Evolutionary conservation across 2,888 invertebrate genomes (phyloP), one percentile per base, ranked within the genome.

Genomic region (Sthenelais limicola): DNA sequence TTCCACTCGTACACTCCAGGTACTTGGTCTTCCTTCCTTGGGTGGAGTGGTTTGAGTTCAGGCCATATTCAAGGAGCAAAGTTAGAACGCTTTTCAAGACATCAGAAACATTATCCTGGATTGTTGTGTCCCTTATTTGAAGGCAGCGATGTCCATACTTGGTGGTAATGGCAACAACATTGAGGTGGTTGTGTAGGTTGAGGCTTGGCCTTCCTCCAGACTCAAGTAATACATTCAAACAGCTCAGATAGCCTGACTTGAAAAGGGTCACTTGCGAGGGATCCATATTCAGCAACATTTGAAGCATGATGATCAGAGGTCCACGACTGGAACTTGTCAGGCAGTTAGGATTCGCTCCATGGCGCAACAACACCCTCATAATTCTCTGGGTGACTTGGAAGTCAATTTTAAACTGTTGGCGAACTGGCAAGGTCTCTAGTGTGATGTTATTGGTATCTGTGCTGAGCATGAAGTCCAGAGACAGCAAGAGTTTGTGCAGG

Each of bases 211-310:
- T 92, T 32, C 93, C 93, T 76, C 93, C 93, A 83, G 92, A 90
- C 82, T 92, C 91, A 78, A 93, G 87, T 30, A 93, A 88, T 62
- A 92, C 91, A 56, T 92, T 89, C 68, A 93, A 91, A 83, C 92
- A 93, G 82, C 92, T 91, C 78, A 93, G 84, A 83, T 93, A 93
- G 28, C 79, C 79, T 3, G 73, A 56, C 15, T 77, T 72, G 68
- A 82, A 82, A 0, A 58, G 51, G 83, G 92, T 92, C 2, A 93
- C 91, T 84, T 92, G 92, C 62, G 92, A 85, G 62, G 92, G 92
- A 87, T 93, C 92, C 83, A 93, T 93, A 84, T 93, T 93, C 73
- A 93, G 92, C 38, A 93, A 88, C 54, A 93, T 92, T 72, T 93
- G 92, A 72, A 93, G 88, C 81, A 93, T 91, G 33, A 93, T 92